These are phyloP conservation scores for Exocentrus adspersus DNA, from an alignment of 2,888 invertebrate species.

Conservation along the genomic window DNA sequence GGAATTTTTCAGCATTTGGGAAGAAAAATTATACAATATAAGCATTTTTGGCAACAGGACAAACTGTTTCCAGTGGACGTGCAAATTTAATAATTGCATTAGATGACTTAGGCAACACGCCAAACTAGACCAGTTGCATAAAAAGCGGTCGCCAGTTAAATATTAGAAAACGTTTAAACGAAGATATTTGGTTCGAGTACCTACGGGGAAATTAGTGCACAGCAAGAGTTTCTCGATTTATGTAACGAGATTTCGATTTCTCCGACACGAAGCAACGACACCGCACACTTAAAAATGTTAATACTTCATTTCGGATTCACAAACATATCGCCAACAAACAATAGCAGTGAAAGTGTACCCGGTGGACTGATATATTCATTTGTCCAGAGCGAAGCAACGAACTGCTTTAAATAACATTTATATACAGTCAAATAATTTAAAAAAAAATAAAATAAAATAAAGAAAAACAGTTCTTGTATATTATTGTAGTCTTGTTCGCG, in stretches of 20 bases:
- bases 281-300: constrained; percentile 30
- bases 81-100: too few relatives aligned
- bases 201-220: constrained; percentile 21
- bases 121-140: constrained; percentile 20
- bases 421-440: too few relatives aligned
- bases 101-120: neutral
- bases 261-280: constrained; percentile 38
- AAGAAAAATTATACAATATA: too few relatives aligned
- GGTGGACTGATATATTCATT: neutral
- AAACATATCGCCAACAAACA: constrained; percentile 29
- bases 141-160: constrained; percentile 18
- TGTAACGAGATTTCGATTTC: constrained; percentile 45
- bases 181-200: constrained; percentile 23
- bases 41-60: too few relatives aligned
- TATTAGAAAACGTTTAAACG: constrained; percentile 20
- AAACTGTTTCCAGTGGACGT: too few relatives aligned
- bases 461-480: too few relatives aligned
- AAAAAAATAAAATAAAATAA: too few relatives aligned
- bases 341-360: constrained; percentile 31
- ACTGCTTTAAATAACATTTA: too few relatives aligned
- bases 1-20: too few relatives aligned
- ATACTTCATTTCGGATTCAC: constrained; percentile 30
- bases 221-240: constrained; percentile 42
- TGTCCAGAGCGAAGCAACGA: too few relatives aligned
- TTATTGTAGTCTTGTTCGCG: too few relatives aligned